phyloP scores from a whole-genome alignment of 2,888 invertebrate genomes.

The Dryomyza anilis region DNA sequence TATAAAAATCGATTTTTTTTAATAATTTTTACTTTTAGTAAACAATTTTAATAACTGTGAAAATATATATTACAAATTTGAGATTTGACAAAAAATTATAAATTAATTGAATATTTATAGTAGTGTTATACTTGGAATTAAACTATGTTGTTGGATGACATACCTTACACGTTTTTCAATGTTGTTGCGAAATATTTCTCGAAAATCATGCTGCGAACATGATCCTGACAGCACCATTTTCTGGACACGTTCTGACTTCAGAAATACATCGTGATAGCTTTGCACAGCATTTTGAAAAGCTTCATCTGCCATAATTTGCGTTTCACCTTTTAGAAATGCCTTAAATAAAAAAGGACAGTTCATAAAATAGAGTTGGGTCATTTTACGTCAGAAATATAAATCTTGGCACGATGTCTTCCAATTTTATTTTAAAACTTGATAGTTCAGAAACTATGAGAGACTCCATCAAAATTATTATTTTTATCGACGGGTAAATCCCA shows the following conservation, averaged over 20 bases:
- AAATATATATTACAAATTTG: no score
- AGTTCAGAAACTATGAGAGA: no score
- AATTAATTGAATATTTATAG: neutral
- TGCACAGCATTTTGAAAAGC: constrained; percentile 99
- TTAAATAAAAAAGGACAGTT: constrained; percentile 50
- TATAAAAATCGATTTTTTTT: no score
- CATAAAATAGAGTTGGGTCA: neutral
- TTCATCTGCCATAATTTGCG: constrained; percentile 96
- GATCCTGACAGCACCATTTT: constrained; percentile 98
- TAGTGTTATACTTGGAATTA: neutral
- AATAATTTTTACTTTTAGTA: no score
- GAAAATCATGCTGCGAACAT: constrained; percentile 97
- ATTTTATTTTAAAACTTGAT: no score
- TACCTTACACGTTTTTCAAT: constrained; percentile 97
- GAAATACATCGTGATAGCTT: constrained; percentile 92
- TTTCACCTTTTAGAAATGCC: constrained; percentile 96
- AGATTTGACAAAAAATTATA: no score
- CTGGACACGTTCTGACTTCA: constrained; percentile 93
- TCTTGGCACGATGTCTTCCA: no score
- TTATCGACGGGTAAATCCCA: neutral
- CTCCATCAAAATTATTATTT: no score
- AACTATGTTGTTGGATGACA: constrained; percentile 24
- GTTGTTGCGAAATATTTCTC: constrained; percentile 97
- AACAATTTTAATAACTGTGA: no score
- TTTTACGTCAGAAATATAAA: no score